Percentiles rank a stretch among this genome's conserved stretches.
phyloP scores from a whole-genome alignment of 2,888 invertebrate genomes.

The Drosophila pseudotakahashii region DNA sequence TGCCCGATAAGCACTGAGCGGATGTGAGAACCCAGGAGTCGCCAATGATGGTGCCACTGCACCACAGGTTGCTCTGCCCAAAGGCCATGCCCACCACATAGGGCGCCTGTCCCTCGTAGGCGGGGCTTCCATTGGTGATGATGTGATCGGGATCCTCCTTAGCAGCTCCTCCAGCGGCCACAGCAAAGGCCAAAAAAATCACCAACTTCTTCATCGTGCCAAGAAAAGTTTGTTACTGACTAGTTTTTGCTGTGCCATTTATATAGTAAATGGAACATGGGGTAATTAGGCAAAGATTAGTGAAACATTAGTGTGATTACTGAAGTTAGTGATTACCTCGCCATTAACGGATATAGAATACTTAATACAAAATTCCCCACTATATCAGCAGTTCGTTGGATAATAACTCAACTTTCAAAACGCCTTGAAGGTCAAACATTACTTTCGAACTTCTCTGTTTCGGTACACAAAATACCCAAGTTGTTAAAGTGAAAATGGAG shows the following conservation, averaged over 20 bases:
- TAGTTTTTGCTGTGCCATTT: background rate
- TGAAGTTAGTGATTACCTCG: too few species aligned
- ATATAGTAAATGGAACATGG: slow-evolving; percentile 7
- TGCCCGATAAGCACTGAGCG: slow-evolving; percentile 11
- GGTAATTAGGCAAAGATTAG: slow-evolving; percentile 24
- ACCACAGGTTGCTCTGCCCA: slow-evolving; percentile 16
- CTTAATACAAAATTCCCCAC: too few species aligned
- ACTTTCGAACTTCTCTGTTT: background rate
- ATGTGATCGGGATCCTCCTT: slow-evolving; percentile 2
- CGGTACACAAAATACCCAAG: slow-evolving; percentile 3
- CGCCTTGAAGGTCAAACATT: background rate
- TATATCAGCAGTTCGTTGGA: background rate
- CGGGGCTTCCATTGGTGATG: slow-evolving; percentile 30
- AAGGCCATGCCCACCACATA: slow-evolving; percentile 35
- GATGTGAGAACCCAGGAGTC: slow-evolving; percentile 36
- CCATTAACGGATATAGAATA: background rate
- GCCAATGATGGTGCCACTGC: slow-evolving; percentile 37
- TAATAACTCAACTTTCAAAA: background rate
- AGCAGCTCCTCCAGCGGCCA: background rate
- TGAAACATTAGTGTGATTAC: slow-evolving; percentile 12
- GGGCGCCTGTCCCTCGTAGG: slow-evolving; percentile 31
- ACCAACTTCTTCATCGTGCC: slow-evolving; percentile 19
- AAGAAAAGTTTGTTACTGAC: background rate
- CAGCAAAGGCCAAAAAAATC: slow-evolving; percentile 1
- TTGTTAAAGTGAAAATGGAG: slow-evolving; percentile 1